Base-by-base conservation (phyloP, 2,113 vertebrate species). In the Sorex fumeus region DNA sequence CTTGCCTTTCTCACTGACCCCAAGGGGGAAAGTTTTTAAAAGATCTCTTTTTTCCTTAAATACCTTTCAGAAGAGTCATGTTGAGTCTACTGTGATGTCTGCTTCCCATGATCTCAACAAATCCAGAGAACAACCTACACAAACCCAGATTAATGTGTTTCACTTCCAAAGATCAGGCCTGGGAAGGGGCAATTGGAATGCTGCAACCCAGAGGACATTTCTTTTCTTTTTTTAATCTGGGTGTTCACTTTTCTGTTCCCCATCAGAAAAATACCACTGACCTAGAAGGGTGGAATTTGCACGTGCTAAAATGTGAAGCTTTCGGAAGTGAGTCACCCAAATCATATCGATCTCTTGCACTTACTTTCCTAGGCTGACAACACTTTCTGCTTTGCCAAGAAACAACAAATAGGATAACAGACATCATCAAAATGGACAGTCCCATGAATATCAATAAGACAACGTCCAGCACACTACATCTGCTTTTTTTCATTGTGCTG, bases 11-110 rank as follows among this genome's bases (percentile, higher is more conserved):
- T 19, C 25, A 21, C 16, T 25, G 21, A 34, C 43, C 67, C 93
- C 80, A 91, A 19, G 32, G 47, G 11, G 88, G 23, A n/a, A 76
- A 47, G 53, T 12, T 50, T 50, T 50, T 28, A 8, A 77, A 89
- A 87, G 81, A 50, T 96, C 83, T 1, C 34, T 88, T 91, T 91
- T 40, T 92, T 66, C 81, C 88, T 81, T 78, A 69, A 96, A 71
- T 74, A 50, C 81, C 89, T 86, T 78, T 60, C 86, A 53, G 62
- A 96, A 87, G 25, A 25, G 71, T 88, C 74, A 1, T 80, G 86
- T 96, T 84, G 79, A 83, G 12, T 40, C 86, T 80, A 79, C 6
- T 9, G 0, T 1, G 3, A n/a, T 84, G 53, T 91, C 94, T 32
- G 12, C 5, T 81, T 10, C 0, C 28, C 57, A 4, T 45, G 87